phyloP scores from a whole-genome alignment of 2,888 invertebrate species.

The Tridacna gigas region DNA sequence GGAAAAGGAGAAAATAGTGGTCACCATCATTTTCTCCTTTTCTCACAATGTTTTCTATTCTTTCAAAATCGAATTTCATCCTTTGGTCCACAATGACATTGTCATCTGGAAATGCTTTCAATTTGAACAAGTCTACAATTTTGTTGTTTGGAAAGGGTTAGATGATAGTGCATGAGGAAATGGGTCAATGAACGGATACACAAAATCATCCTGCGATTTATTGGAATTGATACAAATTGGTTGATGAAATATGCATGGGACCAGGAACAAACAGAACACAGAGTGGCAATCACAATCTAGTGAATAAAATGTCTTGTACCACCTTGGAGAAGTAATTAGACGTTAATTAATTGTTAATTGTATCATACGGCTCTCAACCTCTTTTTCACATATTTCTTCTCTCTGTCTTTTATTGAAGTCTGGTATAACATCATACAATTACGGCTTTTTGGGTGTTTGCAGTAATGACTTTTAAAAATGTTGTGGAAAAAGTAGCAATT shows the following conservation, averaged over 20 bases:
- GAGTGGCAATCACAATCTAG: background rate
- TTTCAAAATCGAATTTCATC: no score
- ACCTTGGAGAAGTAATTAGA: constrained; percentile 3
- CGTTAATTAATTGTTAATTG: background rate
- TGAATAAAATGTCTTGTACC: background rate
- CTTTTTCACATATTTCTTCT: background rate
- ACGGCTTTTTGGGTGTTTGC: no score
- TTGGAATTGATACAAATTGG: constrained; percentile 17
- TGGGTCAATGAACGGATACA: background rate
- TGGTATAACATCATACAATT: no score
- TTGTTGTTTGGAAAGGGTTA: no score
- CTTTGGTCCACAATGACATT: no score
- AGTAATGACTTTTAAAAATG: no score
- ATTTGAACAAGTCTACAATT: no score
- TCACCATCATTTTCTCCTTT: background rate
- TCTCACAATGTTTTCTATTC: background rate
- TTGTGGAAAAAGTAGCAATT: no score
- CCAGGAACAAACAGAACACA: background rate
- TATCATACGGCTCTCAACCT: background rate
- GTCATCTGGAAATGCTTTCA: no score
- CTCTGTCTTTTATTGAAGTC: background rate
- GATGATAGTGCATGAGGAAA: no score
- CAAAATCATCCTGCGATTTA: background rate
- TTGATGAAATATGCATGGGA: constrained; percentile 12
- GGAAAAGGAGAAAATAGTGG: background rate